These are phyloP conservation scores for Lepus oiostolus DNA, from an alignment of 2,797 vertebrate genomes.

Conservation along the genomic window DNA sequence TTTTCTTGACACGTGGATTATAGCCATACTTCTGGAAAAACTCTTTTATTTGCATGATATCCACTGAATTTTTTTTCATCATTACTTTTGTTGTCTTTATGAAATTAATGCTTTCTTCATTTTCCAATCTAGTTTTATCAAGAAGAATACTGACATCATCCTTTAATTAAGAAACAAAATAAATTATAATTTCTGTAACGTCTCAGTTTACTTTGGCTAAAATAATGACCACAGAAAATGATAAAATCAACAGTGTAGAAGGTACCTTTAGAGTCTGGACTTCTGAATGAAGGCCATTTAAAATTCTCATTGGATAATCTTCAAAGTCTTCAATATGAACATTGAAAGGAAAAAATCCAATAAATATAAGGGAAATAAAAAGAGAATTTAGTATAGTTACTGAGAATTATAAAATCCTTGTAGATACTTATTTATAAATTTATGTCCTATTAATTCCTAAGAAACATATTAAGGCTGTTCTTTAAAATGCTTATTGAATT, in stretches of 20 bases:
- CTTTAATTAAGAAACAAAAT: slow-evolving; percentile 86
- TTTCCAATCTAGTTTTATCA: slow-evolving; percentile 84
- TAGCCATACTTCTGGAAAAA: slow-evolving; percentile 94
- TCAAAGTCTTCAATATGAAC: slow-evolving; percentile 86
- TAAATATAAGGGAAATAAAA: slow-evolving; percentile 5
- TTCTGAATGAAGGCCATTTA: slow-evolving; percentile 91
- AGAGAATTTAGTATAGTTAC: slow-evolving; percentile 50
- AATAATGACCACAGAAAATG: slow-evolving; percentile 45
- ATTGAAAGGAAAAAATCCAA: slow-evolving; percentile 60
- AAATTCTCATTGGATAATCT: slow-evolving; percentile 87
- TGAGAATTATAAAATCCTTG: slow-evolving; percentile 24
- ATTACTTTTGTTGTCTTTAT: slow-evolving; percentile 90
- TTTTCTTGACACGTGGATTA: slow-evolving; percentile 82
- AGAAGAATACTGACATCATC: slow-evolving; percentile 88
- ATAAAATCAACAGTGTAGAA: slow-evolving; percentile 22
- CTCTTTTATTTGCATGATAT: slow-evolving; percentile 90
- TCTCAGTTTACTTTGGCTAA: slow-evolving; percentile 21
- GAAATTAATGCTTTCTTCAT: slow-evolving; percentile 87
- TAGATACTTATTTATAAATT: neutral
- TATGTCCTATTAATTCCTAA: neutral
- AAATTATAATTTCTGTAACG: slow-evolving; percentile 52
- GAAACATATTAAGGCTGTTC: neutral
- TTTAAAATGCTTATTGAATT: slow-evolving; percentile 34
- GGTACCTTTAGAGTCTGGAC: slow-evolving; percentile 92
- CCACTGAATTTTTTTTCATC: slow-evolving; percentile 89